Conservation (phyloP, 2,888 invertebrate genomes). For the Brenthis hecate region DNA sequence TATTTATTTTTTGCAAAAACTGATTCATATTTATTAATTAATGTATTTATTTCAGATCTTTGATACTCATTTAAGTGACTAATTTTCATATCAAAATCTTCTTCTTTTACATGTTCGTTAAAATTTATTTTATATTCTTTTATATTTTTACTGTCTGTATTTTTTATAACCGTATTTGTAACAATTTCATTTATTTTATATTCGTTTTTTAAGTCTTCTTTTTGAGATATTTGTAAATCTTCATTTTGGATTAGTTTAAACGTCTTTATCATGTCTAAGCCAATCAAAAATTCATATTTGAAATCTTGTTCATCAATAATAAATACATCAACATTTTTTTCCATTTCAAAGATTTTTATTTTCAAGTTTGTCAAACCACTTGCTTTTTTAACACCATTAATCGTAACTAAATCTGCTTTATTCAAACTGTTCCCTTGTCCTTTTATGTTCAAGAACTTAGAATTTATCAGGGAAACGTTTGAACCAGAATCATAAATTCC, state of each 20-base stretch:
- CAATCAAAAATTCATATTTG: no score
- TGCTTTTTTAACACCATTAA: neutral
- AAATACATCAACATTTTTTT: neutral
- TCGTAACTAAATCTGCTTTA: neutral
- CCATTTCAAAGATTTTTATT: neutral
- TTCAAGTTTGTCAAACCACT: neutral
- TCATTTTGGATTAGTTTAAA: no score
- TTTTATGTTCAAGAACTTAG: neutral
- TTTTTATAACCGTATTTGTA: neutral
- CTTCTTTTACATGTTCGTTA: no score
- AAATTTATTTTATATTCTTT: conserved; percentile 32
- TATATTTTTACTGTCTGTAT: neutral
- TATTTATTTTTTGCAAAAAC: conserved; percentile 16
- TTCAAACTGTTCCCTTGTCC: neutral
- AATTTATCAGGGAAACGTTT: neutral
- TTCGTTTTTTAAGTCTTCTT: neutral
- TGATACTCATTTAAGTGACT: neutral
- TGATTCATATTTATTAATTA: conserved; percentile 9
- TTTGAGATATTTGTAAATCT: no score
- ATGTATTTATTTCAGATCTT: conserved; percentile 10
- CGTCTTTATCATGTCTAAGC: no score
- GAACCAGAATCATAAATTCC: neutral
- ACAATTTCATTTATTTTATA: no score
- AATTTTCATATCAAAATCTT: no score
- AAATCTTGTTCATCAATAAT: no score